These are phyloP conservation scores for Idaea straminata DNA, from an alignment of 2,888 invertebrate species.

Conservation along the genomic window DNA sequence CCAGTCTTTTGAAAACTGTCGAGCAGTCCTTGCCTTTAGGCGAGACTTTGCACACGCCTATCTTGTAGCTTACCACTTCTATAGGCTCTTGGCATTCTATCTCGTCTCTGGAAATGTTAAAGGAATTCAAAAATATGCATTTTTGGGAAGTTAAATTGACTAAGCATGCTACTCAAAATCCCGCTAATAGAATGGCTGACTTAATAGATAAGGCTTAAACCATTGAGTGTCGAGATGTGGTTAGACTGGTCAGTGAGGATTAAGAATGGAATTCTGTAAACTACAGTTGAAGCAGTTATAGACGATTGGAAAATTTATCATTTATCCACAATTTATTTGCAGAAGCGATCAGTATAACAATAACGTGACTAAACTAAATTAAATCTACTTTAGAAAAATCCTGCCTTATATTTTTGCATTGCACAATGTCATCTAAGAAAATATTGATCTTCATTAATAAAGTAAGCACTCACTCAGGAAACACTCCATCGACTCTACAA, in stretches of 20 bases:
- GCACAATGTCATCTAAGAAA: not conserved
- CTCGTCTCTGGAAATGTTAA: slow-evolving; percentile 80
- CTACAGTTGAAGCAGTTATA: too few species aligned
- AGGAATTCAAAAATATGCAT: slow-evolving; percentile 4
- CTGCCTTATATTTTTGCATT: not conserved
- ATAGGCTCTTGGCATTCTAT: slow-evolving; percentile 94
- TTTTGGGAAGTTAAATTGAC: not conserved
- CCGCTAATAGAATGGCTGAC: too few species aligned
- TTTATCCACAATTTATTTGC: not conserved
- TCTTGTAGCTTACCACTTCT: slow-evolving; percentile 96
- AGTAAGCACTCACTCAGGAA: slow-evolving; percentile 88
- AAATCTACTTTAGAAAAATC: not conserved
- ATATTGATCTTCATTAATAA: not conserved
- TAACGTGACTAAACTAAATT: not conserved
- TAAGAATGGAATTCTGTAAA: too few species aligned
- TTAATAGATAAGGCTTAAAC: too few species aligned
- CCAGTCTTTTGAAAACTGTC: slow-evolving; percentile 94
- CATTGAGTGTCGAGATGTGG: too few species aligned
- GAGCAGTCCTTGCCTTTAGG: slow-evolving; percentile 95
- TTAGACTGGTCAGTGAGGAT: too few species aligned
- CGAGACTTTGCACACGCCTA: slow-evolving; percentile 97
- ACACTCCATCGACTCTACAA: slow-evolving; percentile 95
- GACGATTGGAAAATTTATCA: not conserved
- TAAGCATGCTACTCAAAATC: too few species aligned
- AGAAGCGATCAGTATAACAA: not conserved